phyloP scores from a whole-genome alignment of 1,140 invertebrate species.

The Anthonomus grandis region DNA sequence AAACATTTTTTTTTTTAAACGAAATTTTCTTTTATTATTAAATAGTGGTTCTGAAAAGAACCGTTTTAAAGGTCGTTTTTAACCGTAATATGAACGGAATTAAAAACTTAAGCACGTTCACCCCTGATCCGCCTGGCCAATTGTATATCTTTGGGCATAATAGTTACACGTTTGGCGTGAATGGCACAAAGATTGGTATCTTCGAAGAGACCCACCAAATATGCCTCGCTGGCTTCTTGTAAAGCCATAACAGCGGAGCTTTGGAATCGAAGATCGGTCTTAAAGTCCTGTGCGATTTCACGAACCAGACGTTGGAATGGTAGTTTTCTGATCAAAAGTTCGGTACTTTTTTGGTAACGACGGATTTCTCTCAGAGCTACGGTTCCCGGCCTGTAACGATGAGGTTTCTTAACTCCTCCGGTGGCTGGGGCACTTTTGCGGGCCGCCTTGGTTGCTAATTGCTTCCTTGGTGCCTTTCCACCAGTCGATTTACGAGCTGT shows the following conservation, averaged over 20 bases:
- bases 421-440: conserved; percentile 69
- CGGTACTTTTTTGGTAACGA: conserved; percentile 83
- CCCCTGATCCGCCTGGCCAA: conserved; percentile 80
- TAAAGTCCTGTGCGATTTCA: conserved; percentile 83
- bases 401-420: conserved; percentile 75
- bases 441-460: conserved; percentile 81
- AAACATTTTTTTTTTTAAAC: not conserved
- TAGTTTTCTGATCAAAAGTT: conserved; percentile 76
- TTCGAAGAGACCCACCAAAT: conserved; percentile 79
- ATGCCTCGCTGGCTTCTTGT: conserved; percentile 80
- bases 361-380: conserved; percentile 83
- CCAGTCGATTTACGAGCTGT: conserved; percentile 82
- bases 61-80: no score
- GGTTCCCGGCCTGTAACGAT: conserved; percentile 76
- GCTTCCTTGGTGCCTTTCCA: conserved; percentile 84
- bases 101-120: conserved; percentile 66
- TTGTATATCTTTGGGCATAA: conserved; percentile 95
- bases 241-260: conserved; percentile 55
- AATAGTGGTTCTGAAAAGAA: no score
- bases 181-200: conserved; percentile 82
- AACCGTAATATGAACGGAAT: no score
- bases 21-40: no score
- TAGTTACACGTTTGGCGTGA: conserved; percentile 89
- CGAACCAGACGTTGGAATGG: conserved; percentile 82
- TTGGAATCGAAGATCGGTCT: conserved; percentile 47